Percentiles rank a stretch among this genome's conserved stretches.
These are phyloP conservation scores for Macrobrachium rosenbergii DNA, from an alignment of 1,140 invertebrate genomes.

Conservation along the genomic window DNA sequence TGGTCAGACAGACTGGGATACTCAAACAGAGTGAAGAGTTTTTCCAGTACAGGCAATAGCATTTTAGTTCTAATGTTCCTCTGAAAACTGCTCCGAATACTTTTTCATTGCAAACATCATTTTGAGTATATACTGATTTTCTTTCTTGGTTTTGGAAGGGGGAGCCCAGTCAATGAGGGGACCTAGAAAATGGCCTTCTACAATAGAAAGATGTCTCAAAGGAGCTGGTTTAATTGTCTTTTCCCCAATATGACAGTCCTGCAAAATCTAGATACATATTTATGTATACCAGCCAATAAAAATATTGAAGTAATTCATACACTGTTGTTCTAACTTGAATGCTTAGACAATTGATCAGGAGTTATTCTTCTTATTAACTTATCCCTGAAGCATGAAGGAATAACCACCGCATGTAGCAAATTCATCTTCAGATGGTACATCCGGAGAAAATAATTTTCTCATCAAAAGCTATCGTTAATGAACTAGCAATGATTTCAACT, in stretches of 20 bases:
- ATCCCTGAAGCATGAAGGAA: background rate
- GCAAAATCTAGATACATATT: no score
- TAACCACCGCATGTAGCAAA: background rate
- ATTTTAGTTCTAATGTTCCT: slow-evolving; percentile 18
- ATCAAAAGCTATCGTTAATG: no score
- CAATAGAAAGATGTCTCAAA: background rate
- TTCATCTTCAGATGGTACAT: no score
- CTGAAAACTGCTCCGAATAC: slow-evolving; percentile 14
- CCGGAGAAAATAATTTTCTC: no score
- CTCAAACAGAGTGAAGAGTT: no score
- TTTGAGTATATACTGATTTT: background rate
- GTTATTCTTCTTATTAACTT: background rate
- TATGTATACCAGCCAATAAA: slow-evolving; percentile 5
- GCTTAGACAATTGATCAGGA: background rate
- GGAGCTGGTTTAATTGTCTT: slow-evolving; percentile 14
- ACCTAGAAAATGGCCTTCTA: slow-evolving; percentile 6
- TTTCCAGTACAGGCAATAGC: no score
- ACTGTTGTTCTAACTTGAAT: slow-evolving; percentile 8
- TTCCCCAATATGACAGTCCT: background rate
- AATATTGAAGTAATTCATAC: background rate
- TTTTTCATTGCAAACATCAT: slow-evolving; percentile 18
- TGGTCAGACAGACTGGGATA: no score
- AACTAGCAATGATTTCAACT: no score
- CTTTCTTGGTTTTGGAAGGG: background rate
- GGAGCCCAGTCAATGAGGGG: slow-evolving; percentile 15